phyloP scores from a whole-genome alignment of 2,113 vertebrate genomes.

The Corythornis vintsioides region DNA sequence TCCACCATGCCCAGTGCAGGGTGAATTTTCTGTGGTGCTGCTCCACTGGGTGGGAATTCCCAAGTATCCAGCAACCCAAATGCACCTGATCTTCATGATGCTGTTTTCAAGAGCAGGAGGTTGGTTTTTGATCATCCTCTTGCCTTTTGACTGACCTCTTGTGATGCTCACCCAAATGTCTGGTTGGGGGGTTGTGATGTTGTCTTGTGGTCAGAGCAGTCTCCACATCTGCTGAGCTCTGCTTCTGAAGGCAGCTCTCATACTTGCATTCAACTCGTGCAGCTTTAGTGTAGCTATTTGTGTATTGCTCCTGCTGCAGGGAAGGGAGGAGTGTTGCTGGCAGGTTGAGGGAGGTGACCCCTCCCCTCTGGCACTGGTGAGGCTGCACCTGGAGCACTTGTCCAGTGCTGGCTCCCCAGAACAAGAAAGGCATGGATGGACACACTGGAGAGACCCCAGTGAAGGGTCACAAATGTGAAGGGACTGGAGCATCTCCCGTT shows the following conservation, averaged over 20 bases:
- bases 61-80: neutral
- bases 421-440: accelerated
- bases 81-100: neutral
- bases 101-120: neutral
- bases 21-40: neutral
- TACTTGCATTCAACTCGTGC: neutral
- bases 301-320: neutral
- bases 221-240: neutral
- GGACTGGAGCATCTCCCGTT: neutral
- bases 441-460: neutral
- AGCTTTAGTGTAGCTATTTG: neutral
- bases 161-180: neutral
- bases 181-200: accelerated
- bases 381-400: neutral
- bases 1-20: no score
- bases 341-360: neutral
- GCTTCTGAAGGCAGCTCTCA: neutral
- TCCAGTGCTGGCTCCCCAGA: neutral
- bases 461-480: neutral
- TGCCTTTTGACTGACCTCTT: neutral
- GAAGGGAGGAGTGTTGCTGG: neutral
- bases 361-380: neutral
- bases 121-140: neutral
- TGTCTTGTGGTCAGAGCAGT: neutral
- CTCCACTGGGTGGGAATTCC: neutral